phyloP scores from a whole-genome alignment of 2,888 invertebrate species.

The Hirtodrosophila cameraria region DNA sequence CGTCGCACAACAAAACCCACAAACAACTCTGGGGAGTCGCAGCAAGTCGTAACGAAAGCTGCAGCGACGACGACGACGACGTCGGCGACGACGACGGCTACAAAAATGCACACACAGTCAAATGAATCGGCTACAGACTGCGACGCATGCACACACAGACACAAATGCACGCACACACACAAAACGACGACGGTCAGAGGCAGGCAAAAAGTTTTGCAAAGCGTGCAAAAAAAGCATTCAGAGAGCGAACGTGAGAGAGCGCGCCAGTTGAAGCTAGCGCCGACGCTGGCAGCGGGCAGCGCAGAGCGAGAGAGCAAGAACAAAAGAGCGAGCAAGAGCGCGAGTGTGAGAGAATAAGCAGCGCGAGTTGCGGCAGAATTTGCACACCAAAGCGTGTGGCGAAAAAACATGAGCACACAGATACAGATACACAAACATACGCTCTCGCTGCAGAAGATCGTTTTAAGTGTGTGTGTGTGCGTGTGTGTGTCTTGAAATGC shows the following conservation, averaged over 20 bases:
- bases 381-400: slow-evolving; percentile 75
- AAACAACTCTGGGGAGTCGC: slow-evolving; percentile 75
- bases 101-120: slow-evolving; percentile 73
- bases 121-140: slow-evolving; percentile 43
- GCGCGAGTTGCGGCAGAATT: slow-evolving; percentile 75
- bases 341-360: slow-evolving; percentile 57
- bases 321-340: slow-evolving; percentile 13
- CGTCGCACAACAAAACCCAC: slow-evolving; percentile 81
- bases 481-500: slow-evolving; percentile 50
- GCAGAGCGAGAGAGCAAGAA: slow-evolving; percentile 17
- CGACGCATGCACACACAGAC: slow-evolving; percentile 60
- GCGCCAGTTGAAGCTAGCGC: slow-evolving; percentile 29
- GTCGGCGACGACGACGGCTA: slow-evolving; percentile 46
- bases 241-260: slow-evolving; percentile 27
- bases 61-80: slow-evolving; percentile 54
- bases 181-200: slow-evolving; percentile 28
- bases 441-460: slow-evolving; percentile 63
- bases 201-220: slow-evolving; percentile 70
- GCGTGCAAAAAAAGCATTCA: slow-evolving; percentile 55
- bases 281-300: slow-evolving; percentile 33
- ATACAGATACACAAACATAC: slow-evolving; percentile 28
- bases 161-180: slow-evolving; percentile 33
- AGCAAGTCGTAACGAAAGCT: slow-evolving; percentile 69
- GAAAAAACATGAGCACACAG: slow-evolving; percentile 70
- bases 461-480: slow-evolving; percentile 25